Evolutionary conservation across 1,140 invertebrate species (phyloP), one percentile per base, ranked within the genome.

Genomic region (Tetramorium parvispinum): DNA sequence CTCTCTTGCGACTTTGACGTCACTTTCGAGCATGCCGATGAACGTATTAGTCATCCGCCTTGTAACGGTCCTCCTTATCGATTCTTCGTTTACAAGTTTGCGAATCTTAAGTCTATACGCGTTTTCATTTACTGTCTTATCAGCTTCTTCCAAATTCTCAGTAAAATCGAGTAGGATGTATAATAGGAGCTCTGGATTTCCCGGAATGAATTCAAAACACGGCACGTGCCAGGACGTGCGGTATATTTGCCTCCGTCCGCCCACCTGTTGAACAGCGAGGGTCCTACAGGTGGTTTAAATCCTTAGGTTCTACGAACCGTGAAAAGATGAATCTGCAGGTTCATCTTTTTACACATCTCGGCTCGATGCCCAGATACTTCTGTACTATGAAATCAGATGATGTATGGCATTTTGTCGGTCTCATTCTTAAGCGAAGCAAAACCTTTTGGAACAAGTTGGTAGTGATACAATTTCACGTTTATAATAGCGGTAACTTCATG

Each of bases 41-140:
- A 93, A 93, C 91, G 88, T 76, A 89, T 94, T 94, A 94, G 94
- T 94, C 94, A 94, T 92, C 88, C 76, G 81, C 46, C 87, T 92
- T 82, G 91, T 93, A 90, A 93, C 89, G 92, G 91, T 94, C 92
- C 88, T 89, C 55, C 87, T 91, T 89, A 92, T 90, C 86, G 82
- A 90, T 77, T 85, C 63, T 43, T 83, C 57, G 7, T 46, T 66
- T 71, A n/a, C n/a, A 18, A 32, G 27, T 40, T 68, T 46, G 21
- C 53, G 75, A 43, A 57, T 78, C n/a, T 65, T 75, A n/a, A 40
- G 4, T 49, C 59, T 66, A 24, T 24, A 40, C 53, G 66, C 66
- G n/a, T 53, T 16, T 78, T 55, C 63, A 46, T 46, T 68, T 32
- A 24, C n/a, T n/a, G 11, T 53, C 13, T 75, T 75, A 32, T 24